Base-by-base conservation (phyloP, 2,888 invertebrate species). In the Eurois occulta region DNA sequence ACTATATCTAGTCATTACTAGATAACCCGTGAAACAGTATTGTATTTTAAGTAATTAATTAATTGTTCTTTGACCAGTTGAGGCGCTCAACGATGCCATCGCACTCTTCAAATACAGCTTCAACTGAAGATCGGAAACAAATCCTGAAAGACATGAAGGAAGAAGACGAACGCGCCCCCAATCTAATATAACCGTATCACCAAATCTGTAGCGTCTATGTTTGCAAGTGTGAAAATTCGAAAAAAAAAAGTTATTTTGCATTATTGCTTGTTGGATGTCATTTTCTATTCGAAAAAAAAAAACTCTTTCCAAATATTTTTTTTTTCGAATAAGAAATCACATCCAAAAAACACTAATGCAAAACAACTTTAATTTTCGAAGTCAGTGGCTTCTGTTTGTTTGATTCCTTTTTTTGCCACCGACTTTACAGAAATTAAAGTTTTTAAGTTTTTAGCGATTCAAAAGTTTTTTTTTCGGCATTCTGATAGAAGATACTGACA, bases 61-160 rank as follows among this genome's bases (percentile, higher is more conserved):
- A 5, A n/a, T 24, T 48, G 41, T 60, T 18, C 0, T 43, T 78
- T 58, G 1, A 18, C 38, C 35, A 77, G 76, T n/a, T 77, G 77
- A 77, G 83, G 64, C 84, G 81, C 7, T 78, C 84, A 6, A 75
- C 64, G 28, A 84, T 78, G 78, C 58, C 77, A 1, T 8, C 48
- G 3, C 84, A 72, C 21, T 0, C 28, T 21, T n/a, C 13, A 16
- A 0, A 35, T 65, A 41, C 35, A 65, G 65, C 35, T 65, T 3
- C 5, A 46, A 0, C 48, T 4, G 70, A 60, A 5, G 84, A 84
- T 24, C 67, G 48, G 3, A 74, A 1, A 46, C 67, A 77, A 48
- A 77, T 81, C 2, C 35, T 83, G 13, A 68, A 52, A 6, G 64
- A 1, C 0, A 65, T 60, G 64, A 3, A 43, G 0, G 76, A 83